Percentiles rank a stretch among this genome's conserved stretches.
phyloP scores from a whole-genome alignment of 2,888 invertebrate species.

The Sesia apiformis region DNA sequence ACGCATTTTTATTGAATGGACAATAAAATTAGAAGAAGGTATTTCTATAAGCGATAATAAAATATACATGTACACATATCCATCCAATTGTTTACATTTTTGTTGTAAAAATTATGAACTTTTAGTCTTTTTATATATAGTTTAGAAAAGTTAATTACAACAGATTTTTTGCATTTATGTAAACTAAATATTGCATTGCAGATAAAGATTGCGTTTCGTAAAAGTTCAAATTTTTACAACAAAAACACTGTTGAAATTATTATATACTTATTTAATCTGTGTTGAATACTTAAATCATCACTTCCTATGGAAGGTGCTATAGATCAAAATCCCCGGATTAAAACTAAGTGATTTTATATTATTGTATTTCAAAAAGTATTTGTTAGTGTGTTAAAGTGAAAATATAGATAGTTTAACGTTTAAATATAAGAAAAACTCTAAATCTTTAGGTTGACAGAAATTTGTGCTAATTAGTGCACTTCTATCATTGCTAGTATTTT shows the following conservation, averaged over 20 bases:
- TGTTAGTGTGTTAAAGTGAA: neutral
- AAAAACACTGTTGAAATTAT: neutral
- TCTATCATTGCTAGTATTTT: neutral
- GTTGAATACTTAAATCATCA: constrained; percentile 11
- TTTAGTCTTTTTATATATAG: neutral
- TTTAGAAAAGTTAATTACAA: neutral
- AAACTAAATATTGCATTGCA: neutral
- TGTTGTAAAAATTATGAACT: neutral
- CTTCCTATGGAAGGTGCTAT: constrained; percentile 52
- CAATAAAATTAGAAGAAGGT: neutral
- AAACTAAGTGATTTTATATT: constrained; percentile 1
- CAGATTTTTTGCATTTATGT: neutral
- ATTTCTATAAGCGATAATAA: neutral
- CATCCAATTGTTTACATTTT: neutral
- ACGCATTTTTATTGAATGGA: neutral
- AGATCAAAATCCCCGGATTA: constrained; percentile 1
- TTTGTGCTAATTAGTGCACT: neutral
- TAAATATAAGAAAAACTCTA: neutral
- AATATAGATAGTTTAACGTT: neutral
- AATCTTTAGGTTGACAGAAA: too few species aligned
- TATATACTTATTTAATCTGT: neutral
- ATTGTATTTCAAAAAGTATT: constrained; percentile 3
- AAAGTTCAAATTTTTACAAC: neutral
- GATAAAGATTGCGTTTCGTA: neutral
- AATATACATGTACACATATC: neutral